These are phyloP conservation scores for Ochropacha duplaris DNA, from an alignment of 2,888 invertebrate species.

Conservation along the genomic window DNA sequence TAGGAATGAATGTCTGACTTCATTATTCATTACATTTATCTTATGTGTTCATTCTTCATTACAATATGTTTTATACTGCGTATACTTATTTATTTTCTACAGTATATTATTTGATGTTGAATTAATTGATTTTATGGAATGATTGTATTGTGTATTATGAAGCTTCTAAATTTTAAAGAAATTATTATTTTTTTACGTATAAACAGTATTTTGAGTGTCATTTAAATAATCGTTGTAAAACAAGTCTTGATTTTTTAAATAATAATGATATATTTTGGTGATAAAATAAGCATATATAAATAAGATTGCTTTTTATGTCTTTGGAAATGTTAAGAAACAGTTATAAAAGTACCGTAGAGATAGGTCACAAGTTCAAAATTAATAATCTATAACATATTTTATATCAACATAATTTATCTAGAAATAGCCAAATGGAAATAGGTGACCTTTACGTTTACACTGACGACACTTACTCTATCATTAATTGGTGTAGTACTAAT, in stretches of 20 bases:
- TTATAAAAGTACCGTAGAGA: constrained; percentile 1
- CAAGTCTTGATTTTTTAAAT: too few species aligned
- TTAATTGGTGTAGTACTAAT: neutral
- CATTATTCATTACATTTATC: neutral
- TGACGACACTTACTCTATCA: neutral
- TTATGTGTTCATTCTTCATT: neutral
- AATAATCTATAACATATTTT: neutral
- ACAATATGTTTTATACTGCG: too few species aligned
- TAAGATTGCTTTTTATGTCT: neutral
- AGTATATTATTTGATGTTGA: too few species aligned
- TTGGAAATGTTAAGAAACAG: neutral
- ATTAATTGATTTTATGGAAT: too few species aligned
- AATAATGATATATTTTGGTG: too few species aligned
- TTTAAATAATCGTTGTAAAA: too few species aligned
- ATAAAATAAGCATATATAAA: neutral
- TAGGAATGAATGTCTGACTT: neutral
- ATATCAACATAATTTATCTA: neutral
- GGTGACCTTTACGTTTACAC: neutral
- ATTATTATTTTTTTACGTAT: too few species aligned
- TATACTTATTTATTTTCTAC: too few species aligned
- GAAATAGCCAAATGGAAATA: neutral
- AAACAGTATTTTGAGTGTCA: too few species aligned
- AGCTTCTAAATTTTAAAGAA: too few species aligned
- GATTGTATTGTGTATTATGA: too few species aligned
- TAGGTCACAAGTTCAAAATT: neutral